Evolutionary conservation across 1,140 invertebrate genomes (phyloP).

Genomic region (Zaprionus lachaisei): DNA sequence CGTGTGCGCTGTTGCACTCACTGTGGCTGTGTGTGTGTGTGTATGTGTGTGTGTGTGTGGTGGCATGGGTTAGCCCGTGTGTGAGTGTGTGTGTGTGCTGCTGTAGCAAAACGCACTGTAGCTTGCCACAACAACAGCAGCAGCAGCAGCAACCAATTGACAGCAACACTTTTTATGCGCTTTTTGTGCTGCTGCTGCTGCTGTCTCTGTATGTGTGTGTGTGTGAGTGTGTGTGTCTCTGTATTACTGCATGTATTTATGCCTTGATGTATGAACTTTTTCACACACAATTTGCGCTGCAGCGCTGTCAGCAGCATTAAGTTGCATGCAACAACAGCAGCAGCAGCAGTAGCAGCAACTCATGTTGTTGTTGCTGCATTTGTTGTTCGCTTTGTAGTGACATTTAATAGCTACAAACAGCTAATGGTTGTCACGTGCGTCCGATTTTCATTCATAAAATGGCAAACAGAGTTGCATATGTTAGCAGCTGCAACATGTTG

Average conservation of each 20-base stretch:
- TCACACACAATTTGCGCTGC: slow-evolving; percentile 75
- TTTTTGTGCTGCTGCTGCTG: slow-evolving; percentile 54
- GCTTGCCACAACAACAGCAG: slow-evolving; percentile 60
- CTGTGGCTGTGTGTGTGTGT: slow-evolving; percentile 21
- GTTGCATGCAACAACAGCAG: slow-evolving; percentile 48
- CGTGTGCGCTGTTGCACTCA: slow-evolving; percentile 39
- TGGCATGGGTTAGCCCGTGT: background rate
- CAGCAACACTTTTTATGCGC: slow-evolving; percentile 72
- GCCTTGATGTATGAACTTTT: slow-evolving; percentile 62
- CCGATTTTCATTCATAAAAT: slow-evolving; percentile 77
- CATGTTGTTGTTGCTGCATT: slow-evolving; percentile 31
- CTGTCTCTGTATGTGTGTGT: slow-evolving; percentile 17
- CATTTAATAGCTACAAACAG: slow-evolving; percentile 75
- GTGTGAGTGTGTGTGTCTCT: slow-evolving; percentile 41
- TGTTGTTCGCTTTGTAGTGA: slow-evolving; percentile 62
- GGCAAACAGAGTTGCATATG: slow-evolving; percentile 43
- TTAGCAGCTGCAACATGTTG: slow-evolving; percentile 44
- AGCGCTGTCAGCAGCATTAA: slow-evolving; percentile 52
- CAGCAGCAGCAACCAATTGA: slow-evolving; percentile 57
- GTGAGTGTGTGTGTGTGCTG: slow-evolving; percentile 30
- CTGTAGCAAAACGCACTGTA: slow-evolving; percentile 73
- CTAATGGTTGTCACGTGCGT: slow-evolving; percentile 79
- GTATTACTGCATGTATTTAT: slow-evolving; percentile 37
- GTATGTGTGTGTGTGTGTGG: slow-evolving; percentile 25
- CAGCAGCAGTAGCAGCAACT: background rate